Percentiles rank a stretch among this genome's conserved stretches.
These are phyloP conservation scores for Colletes latitarsis DNA, from an alignment of 1,140 invertebrate genomes.

Conservation along the genomic window DNA sequence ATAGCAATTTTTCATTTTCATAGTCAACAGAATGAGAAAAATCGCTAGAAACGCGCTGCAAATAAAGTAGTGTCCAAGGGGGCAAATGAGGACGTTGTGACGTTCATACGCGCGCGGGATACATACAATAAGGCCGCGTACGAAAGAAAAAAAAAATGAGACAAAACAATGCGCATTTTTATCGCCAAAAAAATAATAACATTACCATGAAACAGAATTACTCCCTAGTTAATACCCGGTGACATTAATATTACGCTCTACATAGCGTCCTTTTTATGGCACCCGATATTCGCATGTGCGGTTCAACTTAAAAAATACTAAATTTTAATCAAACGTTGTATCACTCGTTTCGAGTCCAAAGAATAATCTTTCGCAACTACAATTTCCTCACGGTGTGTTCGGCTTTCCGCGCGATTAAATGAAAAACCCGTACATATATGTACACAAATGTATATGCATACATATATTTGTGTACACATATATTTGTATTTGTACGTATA, in stretches of 20 bases:
- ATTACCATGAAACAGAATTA: conserved; percentile 5
- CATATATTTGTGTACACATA: background rate
- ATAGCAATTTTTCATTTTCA: background rate
- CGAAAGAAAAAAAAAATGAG: background rate
- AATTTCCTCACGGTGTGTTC: background rate
- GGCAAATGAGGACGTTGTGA: background rate
- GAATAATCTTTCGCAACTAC: no score
- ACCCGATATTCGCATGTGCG: background rate
- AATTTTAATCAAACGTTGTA: background rate
- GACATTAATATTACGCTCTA: background rate
- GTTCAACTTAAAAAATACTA: conserved; percentile 8
- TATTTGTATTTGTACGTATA: background rate
- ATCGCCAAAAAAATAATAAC: background rate
- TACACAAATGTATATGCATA: background rate
- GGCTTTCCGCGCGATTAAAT: background rate
- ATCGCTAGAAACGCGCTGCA: background rate
- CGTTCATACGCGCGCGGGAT: background rate
- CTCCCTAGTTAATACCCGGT: background rate
- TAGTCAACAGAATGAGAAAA: background rate
- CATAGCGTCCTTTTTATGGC: background rate
- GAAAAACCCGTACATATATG: background rate
- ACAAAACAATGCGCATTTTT: background rate
- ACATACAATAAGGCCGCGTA: background rate
- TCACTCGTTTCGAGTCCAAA: background rate
- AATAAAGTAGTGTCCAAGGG: background rate